Base-by-base conservation (phyloP, 1,140 invertebrate genomes). In the Homarus americanus region DNA sequence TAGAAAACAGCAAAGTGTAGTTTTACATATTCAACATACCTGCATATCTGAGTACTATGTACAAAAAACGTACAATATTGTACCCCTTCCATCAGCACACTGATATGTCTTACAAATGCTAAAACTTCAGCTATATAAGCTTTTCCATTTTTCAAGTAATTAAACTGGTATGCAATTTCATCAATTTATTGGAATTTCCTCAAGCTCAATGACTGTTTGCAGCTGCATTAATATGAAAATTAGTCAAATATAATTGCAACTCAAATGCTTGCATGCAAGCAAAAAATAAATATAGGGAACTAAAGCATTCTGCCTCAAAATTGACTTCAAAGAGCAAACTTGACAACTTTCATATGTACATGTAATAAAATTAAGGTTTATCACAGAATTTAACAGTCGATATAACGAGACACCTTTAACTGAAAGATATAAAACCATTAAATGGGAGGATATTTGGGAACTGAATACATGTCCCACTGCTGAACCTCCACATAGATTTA, bases 351-450 rank as follows among this genome's bases (percentile, higher is more conserved):
- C 28, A 41, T 88, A 88, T 88, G 28, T 88, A 88, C 86, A 88
- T 63, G 28, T 84, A 80, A 88, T 80, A 80, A 88, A 44, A 88
- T 80, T 80, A 79, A 66, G 76, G 86, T 80, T 58, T 88, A 80
- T 88, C 86, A 88, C 86, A 88, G 86, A 88, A 88, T 88, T 88
- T 80, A 88, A 82, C 86, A 88, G 86, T 88, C 82, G 20, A 44
- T 88, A 66, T 79, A 88, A 72, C 41, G 76, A 88, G 73, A 87
- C 85, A 87, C 75, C 85, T 82, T 44, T 7, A 63, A 34, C 41
- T 24, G 44, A 87, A 79, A 53, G 75, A 78, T 41, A 66, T 87
- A 53, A 63, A 41, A 76, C 85, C 85, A 63, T 28, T 40, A 69
- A 69, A 41, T 40, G 53, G 49, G n/a, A 79, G 34, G 0, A 66